Percentiles rank a stretch among this genome's conserved stretches.
phyloP scores from a whole-genome alignment of 2,888 invertebrate species.

The Beris morrisii region DNA sequence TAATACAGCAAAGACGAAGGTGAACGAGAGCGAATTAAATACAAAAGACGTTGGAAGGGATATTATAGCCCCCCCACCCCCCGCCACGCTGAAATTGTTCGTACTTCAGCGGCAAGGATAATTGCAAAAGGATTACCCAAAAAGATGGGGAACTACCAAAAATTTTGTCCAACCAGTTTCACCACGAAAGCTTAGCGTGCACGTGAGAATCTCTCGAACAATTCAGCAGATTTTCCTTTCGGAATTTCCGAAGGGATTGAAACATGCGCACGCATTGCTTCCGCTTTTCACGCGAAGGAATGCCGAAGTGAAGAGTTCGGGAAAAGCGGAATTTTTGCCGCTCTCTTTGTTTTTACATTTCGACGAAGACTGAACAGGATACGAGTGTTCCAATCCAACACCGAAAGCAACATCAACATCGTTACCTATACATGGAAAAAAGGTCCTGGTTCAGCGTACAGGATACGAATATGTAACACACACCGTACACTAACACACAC shows the following conservation, averaged over 20 bases:
- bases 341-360: slow-evolving; percentile 29
- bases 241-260: too few relatives aligned
- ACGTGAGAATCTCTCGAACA: too few relatives aligned
- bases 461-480: slow-evolving; percentile 31
- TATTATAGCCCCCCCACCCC: slow-evolving; percentile 7
- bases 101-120: too few relatives aligned
- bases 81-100: too few relatives aligned
- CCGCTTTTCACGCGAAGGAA: background rate
- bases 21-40: slow-evolving; percentile 28
- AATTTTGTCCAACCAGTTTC: too few relatives aligned
- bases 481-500: slow-evolving; percentile 34
- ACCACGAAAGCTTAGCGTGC: too few relatives aligned
- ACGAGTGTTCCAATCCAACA: slow-evolving; percentile 5
- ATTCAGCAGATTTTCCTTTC: too few relatives aligned
- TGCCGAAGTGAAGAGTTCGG: background rate
- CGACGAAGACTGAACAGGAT: slow-evolving; percentile 17
- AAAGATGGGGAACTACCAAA: too few relatives aligned
- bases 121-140: too few relatives aligned
- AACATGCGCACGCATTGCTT: too few relatives aligned
- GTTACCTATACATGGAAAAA: slow-evolving; percentile 4
- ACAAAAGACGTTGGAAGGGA: slow-evolving; percentile 22
- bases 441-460: slow-evolving; percentile 16
- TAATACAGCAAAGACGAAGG: slow-evolving; percentile 22
- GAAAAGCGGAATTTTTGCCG: slow-evolving; percentile 25
- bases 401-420: slow-evolving; percentile 22